These are phyloP conservation scores for Lissocephala sabroskyi DNA, from an alignment of 2,888 invertebrate species.

Conservation along the genomic window DNA sequence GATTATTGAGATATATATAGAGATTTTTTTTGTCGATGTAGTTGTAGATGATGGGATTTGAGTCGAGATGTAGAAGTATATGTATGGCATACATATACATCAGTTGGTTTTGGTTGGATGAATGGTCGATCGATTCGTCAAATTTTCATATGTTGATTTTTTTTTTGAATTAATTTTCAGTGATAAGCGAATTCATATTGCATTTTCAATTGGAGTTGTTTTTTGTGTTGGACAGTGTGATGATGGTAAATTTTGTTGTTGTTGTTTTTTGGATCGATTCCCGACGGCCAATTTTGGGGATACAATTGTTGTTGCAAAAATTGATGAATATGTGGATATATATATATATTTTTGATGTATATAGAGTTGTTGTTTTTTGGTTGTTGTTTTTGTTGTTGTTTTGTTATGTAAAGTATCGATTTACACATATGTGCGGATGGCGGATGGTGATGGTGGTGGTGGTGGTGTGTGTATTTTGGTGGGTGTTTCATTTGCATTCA, in stretches of 20 bases:
- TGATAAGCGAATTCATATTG: constrained; percentile 3
- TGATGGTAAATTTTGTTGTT: constrained; percentile 18
- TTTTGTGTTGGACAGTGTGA: constrained; percentile 17
- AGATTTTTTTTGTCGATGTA: constrained; percentile 47
- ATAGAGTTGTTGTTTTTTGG: constrained; percentile 18
- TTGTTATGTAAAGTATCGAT: too few species aligned
- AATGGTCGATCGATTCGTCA: constrained; percentile 10
- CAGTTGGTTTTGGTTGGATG: constrained; percentile 16
- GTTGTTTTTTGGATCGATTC: constrained; percentile 9
- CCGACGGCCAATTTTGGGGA: constrained; percentile 21
- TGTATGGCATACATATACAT: constrained; percentile 16
- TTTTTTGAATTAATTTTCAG: constrained; percentile 24
- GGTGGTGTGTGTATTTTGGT: constrained; percentile 17
- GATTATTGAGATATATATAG: too few species aligned
- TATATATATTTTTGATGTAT: constrained; percentile 12
- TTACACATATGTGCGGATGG: constrained; percentile 37
- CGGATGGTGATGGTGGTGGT: constrained; percentile 12
- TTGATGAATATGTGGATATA: constrained; percentile 14
- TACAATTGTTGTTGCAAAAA: constrained; percentile 13
- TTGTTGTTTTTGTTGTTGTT: too few species aligned
- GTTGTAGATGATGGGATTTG: constrained; percentile 44
- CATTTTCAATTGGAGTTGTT: constrained; percentile 1
- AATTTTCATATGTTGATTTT: constrained; percentile 16
- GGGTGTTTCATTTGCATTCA: constrained; percentile 49
- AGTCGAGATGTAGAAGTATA: too few species aligned